Conservation (phyloP, 2,797 vertebrate species). For the Cercopithecus neglectus region DNA sequence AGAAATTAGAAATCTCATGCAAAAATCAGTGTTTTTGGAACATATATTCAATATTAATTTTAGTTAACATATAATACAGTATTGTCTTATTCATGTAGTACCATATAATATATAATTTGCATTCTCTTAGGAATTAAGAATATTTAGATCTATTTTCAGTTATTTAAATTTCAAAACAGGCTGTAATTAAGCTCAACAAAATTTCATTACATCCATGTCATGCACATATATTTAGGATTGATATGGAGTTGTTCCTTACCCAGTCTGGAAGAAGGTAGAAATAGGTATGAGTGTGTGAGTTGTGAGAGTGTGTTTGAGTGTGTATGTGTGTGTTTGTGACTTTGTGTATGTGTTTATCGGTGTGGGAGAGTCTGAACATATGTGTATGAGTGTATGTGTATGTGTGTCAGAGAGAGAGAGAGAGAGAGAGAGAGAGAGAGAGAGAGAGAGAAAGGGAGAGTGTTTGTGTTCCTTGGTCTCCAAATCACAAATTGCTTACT, state of each 20-base stretch:
- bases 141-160: neutral
- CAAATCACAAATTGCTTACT: neutral
- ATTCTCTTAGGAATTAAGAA: neutral
- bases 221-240: neutral
- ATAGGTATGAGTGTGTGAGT: neutral
- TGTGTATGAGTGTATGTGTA: neutral
- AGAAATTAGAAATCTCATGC: constrained; percentile 25
- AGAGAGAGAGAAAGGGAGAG: neutral
- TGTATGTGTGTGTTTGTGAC: neutral
- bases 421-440: too few species aligned
- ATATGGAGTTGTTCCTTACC: neutral
- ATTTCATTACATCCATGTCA: neutral
- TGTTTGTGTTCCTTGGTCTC: neutral
- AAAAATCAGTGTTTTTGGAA: neutral
- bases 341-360: neutral
- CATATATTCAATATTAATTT: constrained; percentile 8
- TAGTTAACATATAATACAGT: neutral
- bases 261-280: neutral
- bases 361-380: neutral
- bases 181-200: constrained; percentile 4
- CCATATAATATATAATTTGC: neutral
- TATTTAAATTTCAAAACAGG: constrained; percentile 31
- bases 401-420: neutral
- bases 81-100: neutral
- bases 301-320: neutral